Evolutionary conservation across 2,797 vertebrate genomes (phyloP).

Genomic region (Eurystomus glaucurus): DNA sequence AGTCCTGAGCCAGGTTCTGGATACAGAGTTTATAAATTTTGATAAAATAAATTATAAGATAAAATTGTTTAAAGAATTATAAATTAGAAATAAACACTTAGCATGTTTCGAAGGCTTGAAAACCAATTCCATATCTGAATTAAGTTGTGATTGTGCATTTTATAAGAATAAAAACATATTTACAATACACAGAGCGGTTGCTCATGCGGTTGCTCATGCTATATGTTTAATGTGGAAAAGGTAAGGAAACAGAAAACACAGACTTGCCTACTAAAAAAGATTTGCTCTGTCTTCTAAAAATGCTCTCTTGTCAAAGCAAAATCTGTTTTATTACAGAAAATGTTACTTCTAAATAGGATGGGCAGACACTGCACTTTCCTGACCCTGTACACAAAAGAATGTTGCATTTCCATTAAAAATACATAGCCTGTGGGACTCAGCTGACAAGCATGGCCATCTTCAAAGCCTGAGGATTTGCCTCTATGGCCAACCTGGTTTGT

Average conservation of each 20-base stretch:
- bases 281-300: background rate
- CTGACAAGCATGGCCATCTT: conserved; percentile 49
- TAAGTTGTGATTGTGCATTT: background rate
- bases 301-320: conserved; percentile 9
- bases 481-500: conserved; percentile 33
- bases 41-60: background rate
- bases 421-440: conserved; percentile 40
- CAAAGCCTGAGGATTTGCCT: conserved; percentile 56
- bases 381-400: conserved; percentile 55
- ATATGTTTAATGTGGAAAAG: background rate
- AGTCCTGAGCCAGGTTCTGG: background rate
- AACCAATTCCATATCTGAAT: background rate
- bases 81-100: background rate
- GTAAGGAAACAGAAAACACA: background rate
- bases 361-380: conserved; percentile 1
- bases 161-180: background rate
- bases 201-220: background rate
- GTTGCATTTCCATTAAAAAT: conserved; percentile 78
- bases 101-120: background rate
- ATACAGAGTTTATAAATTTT: background rate
- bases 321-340: conserved; percentile 36
- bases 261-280: background rate
- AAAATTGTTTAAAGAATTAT: background rate
- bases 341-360: conserved; percentile 56
- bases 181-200: background rate